Base-by-base conservation (phyloP, 2,113 vertebrate genomes). In the Gymnobelideus leadbeateri region DNA sequence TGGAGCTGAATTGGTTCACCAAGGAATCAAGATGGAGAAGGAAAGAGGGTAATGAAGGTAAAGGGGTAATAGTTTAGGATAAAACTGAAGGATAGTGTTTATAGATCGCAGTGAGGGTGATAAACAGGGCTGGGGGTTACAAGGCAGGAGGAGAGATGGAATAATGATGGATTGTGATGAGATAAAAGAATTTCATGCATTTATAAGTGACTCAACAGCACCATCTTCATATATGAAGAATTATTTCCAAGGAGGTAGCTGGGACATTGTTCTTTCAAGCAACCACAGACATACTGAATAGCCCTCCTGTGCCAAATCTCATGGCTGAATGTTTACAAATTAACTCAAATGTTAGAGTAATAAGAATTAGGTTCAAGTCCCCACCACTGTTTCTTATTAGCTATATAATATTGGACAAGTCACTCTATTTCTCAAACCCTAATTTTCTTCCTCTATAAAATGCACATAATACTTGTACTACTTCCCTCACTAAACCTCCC, bases 201-300 rank as follows among this genome's bases (percentile, higher is more conserved):
- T n/a, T 68, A 68, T 68, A 37, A 14, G 1, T 68, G 12, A 68
- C 61, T n/a, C 12, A 68, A 3, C 1, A 37, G 14, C 37, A 68
- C 1, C 14, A 68, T 77, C 12, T n/a, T 77, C 61, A 77, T 12
- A 68, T n/a, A 37, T 77, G 31, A 77, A 68, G 37, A 37, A 97
- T 92, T 51, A 50, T 51, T 98, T 97, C 96, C 92, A 97, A 95
- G 94, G 50, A 94, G 89, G 89, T 93, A 91, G 93, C 61, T 97
- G 94, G 92, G 47, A 68, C 5, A 25, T 0, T 95, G 51, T 94
- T 91, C 49, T 93, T 8, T 28, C 91, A 92, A 90, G 95, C 95
- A 97, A 95, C 57, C 92, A 93, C 94, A 98, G 92, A 95, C 97
- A 10, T 96, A 91, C 96, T 97, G 96, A 98, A 96, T 93, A 96